phyloP scores from a whole-genome alignment of 1,140 invertebrate genomes.

The Papilio polytes region DNA sequence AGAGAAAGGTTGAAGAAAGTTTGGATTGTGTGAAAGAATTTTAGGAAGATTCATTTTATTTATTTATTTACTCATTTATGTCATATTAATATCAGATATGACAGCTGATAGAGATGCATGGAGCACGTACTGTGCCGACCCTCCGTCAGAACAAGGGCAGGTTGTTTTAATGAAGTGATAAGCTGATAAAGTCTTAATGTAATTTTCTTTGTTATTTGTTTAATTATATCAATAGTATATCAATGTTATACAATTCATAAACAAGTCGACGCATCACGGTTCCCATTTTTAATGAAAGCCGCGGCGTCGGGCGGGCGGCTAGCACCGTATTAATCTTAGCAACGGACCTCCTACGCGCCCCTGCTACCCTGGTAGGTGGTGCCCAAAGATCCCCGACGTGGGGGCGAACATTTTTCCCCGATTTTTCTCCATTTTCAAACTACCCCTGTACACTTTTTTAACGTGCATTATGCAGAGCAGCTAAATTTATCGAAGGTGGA shows the following conservation, averaged over 20 bases:
- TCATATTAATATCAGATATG: too few species aligned
- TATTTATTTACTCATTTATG: too few species aligned
- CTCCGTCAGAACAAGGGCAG: too few species aligned
- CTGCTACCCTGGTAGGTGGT: slow-evolving; percentile 74
- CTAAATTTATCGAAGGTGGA: slow-evolving; percentile 72
- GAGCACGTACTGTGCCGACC: too few species aligned
- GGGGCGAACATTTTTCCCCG: slow-evolving; percentile 66
- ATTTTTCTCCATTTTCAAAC: slow-evolving; percentile 72
- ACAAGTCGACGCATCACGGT: slow-evolving; percentile 61
- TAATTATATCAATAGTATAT: neutral
- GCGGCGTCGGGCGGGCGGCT: slow-evolving; percentile 74
- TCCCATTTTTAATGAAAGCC: slow-evolving; percentile 79
- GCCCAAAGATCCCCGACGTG: slow-evolving; percentile 68
- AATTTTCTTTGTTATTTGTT: neutral
- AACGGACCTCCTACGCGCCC: slow-evolving; percentile 71
- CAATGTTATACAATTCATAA: neutral
- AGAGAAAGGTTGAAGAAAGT: too few species aligned
- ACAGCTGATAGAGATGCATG: too few species aligned
- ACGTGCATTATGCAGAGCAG: slow-evolving; percentile 74
- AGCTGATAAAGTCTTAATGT: too few species aligned
- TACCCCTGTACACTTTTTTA: slow-evolving; percentile 60
- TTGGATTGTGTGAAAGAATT: too few species aligned
- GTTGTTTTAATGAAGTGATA: too few species aligned
- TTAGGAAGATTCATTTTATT: too few species aligned
- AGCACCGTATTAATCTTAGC: slow-evolving; percentile 80